Conservation (phyloP, 2,797 vertebrate species). For the Harpagifer antarcticus region DNA sequence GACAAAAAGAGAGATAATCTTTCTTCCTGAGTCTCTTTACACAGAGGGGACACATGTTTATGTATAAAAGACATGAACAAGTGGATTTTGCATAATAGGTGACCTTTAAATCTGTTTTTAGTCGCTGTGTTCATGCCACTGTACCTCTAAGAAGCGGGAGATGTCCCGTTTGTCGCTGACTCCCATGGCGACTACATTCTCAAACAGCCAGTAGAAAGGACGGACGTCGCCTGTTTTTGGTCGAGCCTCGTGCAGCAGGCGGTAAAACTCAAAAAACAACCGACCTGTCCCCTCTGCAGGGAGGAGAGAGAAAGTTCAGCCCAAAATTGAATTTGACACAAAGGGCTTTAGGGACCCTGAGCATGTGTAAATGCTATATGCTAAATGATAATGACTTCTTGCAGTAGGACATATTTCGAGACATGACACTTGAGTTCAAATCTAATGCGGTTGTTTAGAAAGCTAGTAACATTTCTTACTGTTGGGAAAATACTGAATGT, state of each 20-base stretch:
- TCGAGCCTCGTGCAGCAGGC: constrained; percentile 90
- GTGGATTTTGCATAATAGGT: too few species aligned
- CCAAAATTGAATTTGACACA: background rate
- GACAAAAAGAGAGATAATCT: too few species aligned
- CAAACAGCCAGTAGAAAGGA: constrained; percentile 97
- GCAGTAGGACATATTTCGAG: too few species aligned
- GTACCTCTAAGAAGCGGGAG: constrained; percentile 92
- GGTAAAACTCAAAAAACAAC: constrained; percentile 96
- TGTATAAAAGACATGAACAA: too few species aligned
- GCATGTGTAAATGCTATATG: background rate
- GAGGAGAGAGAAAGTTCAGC: background rate
- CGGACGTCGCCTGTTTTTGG: constrained; percentile 91
- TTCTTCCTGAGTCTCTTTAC: too few species aligned
- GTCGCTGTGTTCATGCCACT: constrained; percentile 49
- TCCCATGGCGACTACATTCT: constrained; percentile 97
- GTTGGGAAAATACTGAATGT: too few species aligned
- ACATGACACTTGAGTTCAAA: too few species aligned
- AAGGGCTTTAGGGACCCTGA: background rate
- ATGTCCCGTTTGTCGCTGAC: constrained; percentile 96
- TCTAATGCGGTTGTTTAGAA: too few species aligned
- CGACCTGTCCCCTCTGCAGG: constrained; percentile 91
- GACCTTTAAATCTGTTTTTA: background rate
- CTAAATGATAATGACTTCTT: too few species aligned
- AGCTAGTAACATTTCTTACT: too few species aligned
- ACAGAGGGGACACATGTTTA: too few species aligned